phyloP scores from a whole-genome alignment of 2,797 vertebrate species.

The Ctenopoma kingsleyae region DNA sequence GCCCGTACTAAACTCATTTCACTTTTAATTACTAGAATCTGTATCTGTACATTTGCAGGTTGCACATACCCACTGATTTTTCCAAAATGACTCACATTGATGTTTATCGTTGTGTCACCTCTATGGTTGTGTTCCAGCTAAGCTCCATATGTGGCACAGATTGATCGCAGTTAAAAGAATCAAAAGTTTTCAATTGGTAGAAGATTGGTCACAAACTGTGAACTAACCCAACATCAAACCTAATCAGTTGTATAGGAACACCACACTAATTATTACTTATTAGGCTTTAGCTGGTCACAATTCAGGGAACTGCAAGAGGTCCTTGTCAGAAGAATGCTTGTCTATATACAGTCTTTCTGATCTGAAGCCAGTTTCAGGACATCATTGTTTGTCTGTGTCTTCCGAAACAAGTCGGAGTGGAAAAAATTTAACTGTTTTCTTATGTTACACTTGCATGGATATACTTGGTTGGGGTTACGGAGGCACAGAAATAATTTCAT shows the following conservation, averaged over 20 bases:
- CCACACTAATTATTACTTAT: too few relatives aligned
- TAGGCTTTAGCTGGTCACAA: not conserved
- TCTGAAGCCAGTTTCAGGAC: too few relatives aligned
- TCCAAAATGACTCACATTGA: slow-evolving; percentile 14
- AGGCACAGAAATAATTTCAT: too few relatives aligned
- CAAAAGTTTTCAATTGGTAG: not conserved
- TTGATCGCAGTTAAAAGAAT: not conserved
- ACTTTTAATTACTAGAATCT: not conserved
- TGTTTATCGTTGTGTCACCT: not conserved
- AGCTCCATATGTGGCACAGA: not conserved
- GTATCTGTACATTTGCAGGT: not conserved
- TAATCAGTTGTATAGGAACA: not conserved
- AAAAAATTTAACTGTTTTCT: too few relatives aligned
- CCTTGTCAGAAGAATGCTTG: not conserved
- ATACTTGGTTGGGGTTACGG: too few relatives aligned
- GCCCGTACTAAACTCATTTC: not conserved
- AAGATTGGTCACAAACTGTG: not conserved
- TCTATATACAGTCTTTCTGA: too few relatives aligned
- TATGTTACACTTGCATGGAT: too few relatives aligned
- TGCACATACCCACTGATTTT: slow-evolving; percentile 1
- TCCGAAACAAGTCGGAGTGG: too few relatives aligned
- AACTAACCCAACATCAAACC: not conserved
- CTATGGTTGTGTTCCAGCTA: not conserved
- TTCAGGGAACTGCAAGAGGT: not conserved
- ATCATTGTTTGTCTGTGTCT: too few relatives aligned